Base-by-base conservation (phyloP, 2,888 invertebrate genomes). In the Eupsilia transversa region DNA sequence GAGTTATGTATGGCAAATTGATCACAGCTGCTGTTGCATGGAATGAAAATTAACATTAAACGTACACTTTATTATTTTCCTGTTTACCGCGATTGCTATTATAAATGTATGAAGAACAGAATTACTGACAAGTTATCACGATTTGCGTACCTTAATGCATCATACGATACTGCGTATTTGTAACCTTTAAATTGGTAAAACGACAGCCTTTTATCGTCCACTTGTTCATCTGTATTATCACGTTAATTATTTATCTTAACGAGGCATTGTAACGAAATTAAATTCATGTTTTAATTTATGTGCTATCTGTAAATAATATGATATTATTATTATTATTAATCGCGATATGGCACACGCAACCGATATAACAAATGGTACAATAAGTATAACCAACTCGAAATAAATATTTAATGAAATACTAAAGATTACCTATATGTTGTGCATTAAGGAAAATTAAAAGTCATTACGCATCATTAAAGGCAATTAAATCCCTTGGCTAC, bases 1-100 rank as follows among this genome's bases (percentile, higher is more conserved):
- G 80, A 76, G 72, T 82, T 83, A 79, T 84, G 83, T 85, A 84
- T 84, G 75, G 86, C 83, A 86, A 89, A 90, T 90, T 89, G 89
- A 82, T 87, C 87, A 87, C 90, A 91, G 87, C 91, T 89, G 90
- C 86, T 80, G 85, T 79, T 80, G 74, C 67, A 82, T 71, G 79
- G 80, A 80, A 86, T 79, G 78, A 82, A 86, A 82, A 82, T 86
- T 83, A 85, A 80, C 77, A 83, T 75, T 79, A 79, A 86, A 78
- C 61, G 72, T 68, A 77, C 69, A 69, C 68, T 67, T 79, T 82
- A 83, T 83, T 77, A 86, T 88, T 88, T 88, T 89, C 87, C 88
- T 88, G 88, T 88, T 86, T 88, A 88, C 86, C 66, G 73, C 74
- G 75, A 75, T 74, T 76, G 74, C 79, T 71, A n/a, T 83, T 73